Base-by-base conservation (phyloP, 2,797 vertebrate species). In the Gallirallus australis region DNA sequence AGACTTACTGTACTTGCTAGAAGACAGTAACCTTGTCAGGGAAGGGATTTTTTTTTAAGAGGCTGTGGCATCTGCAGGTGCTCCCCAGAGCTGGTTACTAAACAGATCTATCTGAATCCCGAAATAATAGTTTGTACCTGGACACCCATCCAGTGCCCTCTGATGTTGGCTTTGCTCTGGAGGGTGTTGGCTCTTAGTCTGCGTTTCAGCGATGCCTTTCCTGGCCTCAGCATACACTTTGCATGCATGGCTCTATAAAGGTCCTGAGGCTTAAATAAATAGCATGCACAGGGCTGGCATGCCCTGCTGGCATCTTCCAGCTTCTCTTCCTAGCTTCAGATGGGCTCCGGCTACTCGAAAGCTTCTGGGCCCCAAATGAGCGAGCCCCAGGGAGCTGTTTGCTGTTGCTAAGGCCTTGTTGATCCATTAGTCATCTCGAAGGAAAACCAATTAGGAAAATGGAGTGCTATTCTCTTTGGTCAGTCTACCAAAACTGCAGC, bases 391-490 rank as follows among this genome's bases (percentile, higher is more conserved):
- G 60, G 70, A 79, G 17, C 80, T 84, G 66, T 90, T 94, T 82
- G 83, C 2, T 17, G 31, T 89, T 90, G 77, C 52, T 72, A 27
- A 28, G 66, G 59, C 25, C 77, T 77, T 83, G 72, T 70, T 84
- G 89, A 73, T 53, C 82, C 80, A 95, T 94, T 93, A 94, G 90
- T 95, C 94, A 93, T 90, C 60, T 90, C 1, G 7, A 94, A 86
- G 77, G 85, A 91, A 95, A 96, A 90, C 59, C 70, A 66, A 64
- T 96, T 88, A 83, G 85, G 85, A 94, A 94, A 96, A 91, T 79
- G 63, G 91, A 96, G 56, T 84, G 64, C 82, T 86, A 2, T 79
- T 91, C 63, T 73, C 54, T 93, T 73, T 90, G 70, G 66, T 42
- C 3, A 66, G 35, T 94, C 87, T 94, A 91, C 85, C 80, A 89